Percentiles rank a stretch among this genome's conserved stretches.
These are phyloP conservation scores for Neocloeon triangulifer DNA, from an alignment of 1,140 invertebrate species.

Conservation along the genomic window DNA sequence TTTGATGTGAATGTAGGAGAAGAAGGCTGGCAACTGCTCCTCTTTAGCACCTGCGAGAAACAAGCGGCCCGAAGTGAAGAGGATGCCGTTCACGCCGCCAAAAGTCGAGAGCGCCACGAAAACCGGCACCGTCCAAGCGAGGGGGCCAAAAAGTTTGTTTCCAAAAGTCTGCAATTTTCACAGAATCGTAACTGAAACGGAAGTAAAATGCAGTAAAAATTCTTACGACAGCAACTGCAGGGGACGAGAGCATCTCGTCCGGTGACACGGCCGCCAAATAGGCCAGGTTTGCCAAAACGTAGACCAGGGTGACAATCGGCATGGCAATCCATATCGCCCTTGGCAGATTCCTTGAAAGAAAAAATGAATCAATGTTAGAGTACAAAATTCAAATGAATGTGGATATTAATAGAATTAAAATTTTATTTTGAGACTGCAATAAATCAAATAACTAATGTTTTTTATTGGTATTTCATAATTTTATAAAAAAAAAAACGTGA, in stretches of 20 bases:
- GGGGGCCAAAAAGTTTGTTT: slow-evolving; percentile 43
- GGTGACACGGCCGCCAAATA: slow-evolving; percentile 69
- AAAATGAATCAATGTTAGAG: slow-evolving; percentile 4
- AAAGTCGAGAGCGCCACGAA: slow-evolving; percentile 68
- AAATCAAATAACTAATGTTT: too few relatives aligned
- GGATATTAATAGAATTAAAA: too few relatives aligned
- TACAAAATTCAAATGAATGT: too few relatives aligned
- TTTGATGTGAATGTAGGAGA: slow-evolving; percentile 51
- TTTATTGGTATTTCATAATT: too few relatives aligned
- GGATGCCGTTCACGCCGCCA: slow-evolving; percentile 76
- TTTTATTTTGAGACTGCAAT: too few relatives aligned
- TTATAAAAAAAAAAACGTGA: too few relatives aligned
- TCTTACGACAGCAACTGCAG: slow-evolving; percentile 59
- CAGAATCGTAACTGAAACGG: neutral
- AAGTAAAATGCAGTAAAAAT: neutral
- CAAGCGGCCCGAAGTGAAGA: slow-evolving; percentile 67
- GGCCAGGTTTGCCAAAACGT: slow-evolving; percentile 70
- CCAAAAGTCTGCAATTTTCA: slow-evolving; percentile 39
- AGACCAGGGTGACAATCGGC: slow-evolving; percentile 63
- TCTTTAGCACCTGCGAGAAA: slow-evolving; percentile 58
- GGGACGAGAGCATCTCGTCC: slow-evolving; percentile 47
- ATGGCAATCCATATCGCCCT: slow-evolving; percentile 72
- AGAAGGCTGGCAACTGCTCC: slow-evolving; percentile 56
- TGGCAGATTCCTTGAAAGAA: slow-evolving; percentile 48
- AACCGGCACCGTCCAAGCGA: slow-evolving; percentile 64